Evolutionary conservation across 2,888 invertebrate genomes (phyloP).

Genomic region (Cantharis rustica): DNA sequence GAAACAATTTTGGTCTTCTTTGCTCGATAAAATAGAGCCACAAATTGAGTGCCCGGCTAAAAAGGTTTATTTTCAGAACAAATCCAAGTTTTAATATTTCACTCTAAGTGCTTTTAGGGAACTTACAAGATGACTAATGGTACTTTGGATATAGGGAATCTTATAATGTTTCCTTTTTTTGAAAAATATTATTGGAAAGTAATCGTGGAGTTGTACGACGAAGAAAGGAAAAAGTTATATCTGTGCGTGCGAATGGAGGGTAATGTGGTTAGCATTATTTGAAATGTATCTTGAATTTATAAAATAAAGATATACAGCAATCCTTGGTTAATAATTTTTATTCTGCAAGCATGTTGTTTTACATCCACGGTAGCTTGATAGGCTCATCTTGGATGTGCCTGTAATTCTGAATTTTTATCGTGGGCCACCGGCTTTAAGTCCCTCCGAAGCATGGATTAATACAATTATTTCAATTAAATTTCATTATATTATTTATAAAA

Average conservation of each 20-base stretch:
- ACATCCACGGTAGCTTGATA: too few species aligned
- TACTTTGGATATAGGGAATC: constrained; percentile 42
- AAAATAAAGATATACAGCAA: neutral
- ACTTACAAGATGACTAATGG: constrained; percentile 37
- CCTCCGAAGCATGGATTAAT: too few species aligned
- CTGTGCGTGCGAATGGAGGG: constrained; percentile 39
- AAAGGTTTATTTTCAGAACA: constrained; percentile 30
- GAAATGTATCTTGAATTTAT: neutral
- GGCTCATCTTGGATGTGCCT: too few species aligned
- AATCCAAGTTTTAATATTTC: neutral
- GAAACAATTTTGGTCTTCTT: constrained; percentile 39
- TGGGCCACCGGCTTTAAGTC: too few species aligned
- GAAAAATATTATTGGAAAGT: constrained; percentile 43
- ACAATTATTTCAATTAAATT: too few species aligned
- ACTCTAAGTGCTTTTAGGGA: constrained; percentile 35
- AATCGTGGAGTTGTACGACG: constrained; percentile 31
- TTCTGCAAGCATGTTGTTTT: too few species aligned
- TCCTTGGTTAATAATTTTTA: too few species aligned
- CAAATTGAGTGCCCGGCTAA: constrained; percentile 36
- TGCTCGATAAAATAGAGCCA: constrained; percentile 27
- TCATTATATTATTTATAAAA: too few species aligned
- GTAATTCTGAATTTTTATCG: too few species aligned
- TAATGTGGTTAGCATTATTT: constrained; percentile 34
- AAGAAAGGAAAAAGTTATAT: constrained; percentile 20
- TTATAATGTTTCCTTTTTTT: constrained; percentile 37